Evolutionary conservation across 2,888 invertebrate species (phyloP), one percentile per base, ranked within the genome.

Genomic region (Vannuccia rotundouncinata): DNA sequence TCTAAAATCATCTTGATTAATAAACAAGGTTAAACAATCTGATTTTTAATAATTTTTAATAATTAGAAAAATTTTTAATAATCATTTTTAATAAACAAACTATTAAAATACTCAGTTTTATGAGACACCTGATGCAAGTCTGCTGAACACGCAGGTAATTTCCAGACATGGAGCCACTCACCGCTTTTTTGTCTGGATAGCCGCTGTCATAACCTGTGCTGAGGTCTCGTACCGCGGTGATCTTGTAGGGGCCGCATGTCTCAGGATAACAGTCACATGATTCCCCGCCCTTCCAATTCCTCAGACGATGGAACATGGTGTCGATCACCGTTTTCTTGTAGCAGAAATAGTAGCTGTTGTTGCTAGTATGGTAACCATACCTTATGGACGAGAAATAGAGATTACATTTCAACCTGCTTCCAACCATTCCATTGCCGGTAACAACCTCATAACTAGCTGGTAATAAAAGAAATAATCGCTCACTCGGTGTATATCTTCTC

Each of bases 301-400:
- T 90, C 31, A 98, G 90, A 79, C 92, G 90, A 2, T 93, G 90
- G 87, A 98, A 98, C 86, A 98, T 93, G 80, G 88, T 88, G 83
- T 90, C 90, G 78, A 94, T 93, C 10, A 90, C 90, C 0, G 89
- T 88, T 0, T 91, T 90, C 29, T 95, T 93, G 85, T 93, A 90
- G 87, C 95, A 95, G 82, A 95, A 91, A 89, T 92, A 95, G 88
- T 99, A 99, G 0, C 94, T 94, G 88, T 94, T 95, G 82, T 92
- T 90, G 2, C 92, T 92, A 30, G 94, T 90, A 88, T 99, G 98
- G 88, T 92, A 92, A 0, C 99, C 99, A 88, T 94, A 97, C 81
- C 91, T 92, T 84, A 59, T 85, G 79, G 13, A 81, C 10, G 22
- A 83, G 76, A 28, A 13, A 28, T n/a, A 25, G 5, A n/a, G 5